Conservation (phyloP, 35 echinoderm and acorn worm genomes). For the Lytechinus variegatus region DNA sequence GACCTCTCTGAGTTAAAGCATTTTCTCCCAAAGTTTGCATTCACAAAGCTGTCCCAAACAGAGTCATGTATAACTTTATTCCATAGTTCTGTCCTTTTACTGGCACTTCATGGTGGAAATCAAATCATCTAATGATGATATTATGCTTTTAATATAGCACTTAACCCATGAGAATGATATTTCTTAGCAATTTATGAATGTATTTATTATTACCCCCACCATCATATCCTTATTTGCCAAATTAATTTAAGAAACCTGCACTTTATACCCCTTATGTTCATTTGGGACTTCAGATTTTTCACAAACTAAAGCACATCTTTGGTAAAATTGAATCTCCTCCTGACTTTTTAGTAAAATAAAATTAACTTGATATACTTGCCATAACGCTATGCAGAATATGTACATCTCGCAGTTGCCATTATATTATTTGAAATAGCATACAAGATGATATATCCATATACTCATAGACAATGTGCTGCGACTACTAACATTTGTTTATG, state of each 20-base stretch:
- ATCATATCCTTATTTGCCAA: too few relatives aligned
- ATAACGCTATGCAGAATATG: slow-evolving; percentile 32
- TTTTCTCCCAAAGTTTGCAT: not conserved
- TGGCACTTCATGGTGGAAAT: too few relatives aligned
- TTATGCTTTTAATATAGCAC: not conserved
- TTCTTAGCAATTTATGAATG: not conserved
- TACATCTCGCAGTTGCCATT: slow-evolving; percentile 25
- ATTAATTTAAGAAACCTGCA: too few relatives aligned
- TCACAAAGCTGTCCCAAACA: not conserved
- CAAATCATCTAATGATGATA: too few relatives aligned
- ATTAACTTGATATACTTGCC: slow-evolving; percentile 9
- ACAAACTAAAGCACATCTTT: not conserved
- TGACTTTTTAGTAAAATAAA: not conserved
- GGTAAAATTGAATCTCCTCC: not conserved
- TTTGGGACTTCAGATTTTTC: too few relatives aligned
- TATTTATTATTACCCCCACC: too few relatives aligned
- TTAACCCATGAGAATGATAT: not conserved
- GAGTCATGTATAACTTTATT: not conserved
- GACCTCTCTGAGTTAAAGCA: not conserved
- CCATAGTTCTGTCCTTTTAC: too few relatives aligned
- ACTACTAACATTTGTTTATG: not conserved
- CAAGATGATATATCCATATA: not conserved
- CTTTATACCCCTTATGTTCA: too few relatives aligned
- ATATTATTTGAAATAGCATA: slow-evolving; percentile 19
- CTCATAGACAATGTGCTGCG: not conserved